Evolutionary conservation across 2,797 vertebrate genomes (phyloP).

Genomic region (Silurus lanzhouensis): DNA sequence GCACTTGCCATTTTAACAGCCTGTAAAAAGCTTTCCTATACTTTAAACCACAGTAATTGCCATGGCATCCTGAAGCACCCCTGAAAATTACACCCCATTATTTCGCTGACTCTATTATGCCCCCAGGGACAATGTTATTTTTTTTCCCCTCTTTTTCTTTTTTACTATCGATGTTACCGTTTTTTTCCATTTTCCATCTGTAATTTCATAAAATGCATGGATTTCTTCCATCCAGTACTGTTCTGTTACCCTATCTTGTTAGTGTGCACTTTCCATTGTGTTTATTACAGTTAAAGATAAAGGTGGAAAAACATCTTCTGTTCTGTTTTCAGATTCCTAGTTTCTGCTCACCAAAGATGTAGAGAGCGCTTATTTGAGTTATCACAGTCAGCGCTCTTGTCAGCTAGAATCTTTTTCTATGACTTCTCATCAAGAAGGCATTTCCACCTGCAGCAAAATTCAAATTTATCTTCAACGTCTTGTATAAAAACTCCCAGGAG

Average conservation of each 20-base stretch:
- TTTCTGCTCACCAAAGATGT: not conserved
- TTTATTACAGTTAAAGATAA: not conserved
- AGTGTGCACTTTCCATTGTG: not conserved
- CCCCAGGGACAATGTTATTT: not conserved
- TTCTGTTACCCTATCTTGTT: not conserved
- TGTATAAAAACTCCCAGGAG: not conserved
- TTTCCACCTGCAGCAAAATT: not conserved
- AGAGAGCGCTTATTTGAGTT: not conserved
- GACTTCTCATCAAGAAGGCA: not conserved
- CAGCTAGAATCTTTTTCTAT: not conserved
- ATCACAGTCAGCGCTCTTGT: not conserved
- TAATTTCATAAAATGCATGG: not conserved
- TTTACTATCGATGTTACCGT: not conserved
- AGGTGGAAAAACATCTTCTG: not conserved
- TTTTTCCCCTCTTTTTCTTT: not conserved
- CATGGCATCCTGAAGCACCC: not conserved
- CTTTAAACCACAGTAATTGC: slow-evolving; percentile 9
- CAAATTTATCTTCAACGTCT: not conserved
- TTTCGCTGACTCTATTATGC: slow-evolving; percentile 7
- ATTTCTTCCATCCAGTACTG: not conserved
- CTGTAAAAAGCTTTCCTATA: not conserved
- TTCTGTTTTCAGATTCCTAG: not conserved
- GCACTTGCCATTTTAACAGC: slow-evolving; percentile 1
- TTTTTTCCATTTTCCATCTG: not conserved
- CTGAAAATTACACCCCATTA: slow-evolving; percentile 18